Base-by-base conservation (phyloP, 2,113 vertebrate genomes). In the Semnornis frantzii region DNA sequence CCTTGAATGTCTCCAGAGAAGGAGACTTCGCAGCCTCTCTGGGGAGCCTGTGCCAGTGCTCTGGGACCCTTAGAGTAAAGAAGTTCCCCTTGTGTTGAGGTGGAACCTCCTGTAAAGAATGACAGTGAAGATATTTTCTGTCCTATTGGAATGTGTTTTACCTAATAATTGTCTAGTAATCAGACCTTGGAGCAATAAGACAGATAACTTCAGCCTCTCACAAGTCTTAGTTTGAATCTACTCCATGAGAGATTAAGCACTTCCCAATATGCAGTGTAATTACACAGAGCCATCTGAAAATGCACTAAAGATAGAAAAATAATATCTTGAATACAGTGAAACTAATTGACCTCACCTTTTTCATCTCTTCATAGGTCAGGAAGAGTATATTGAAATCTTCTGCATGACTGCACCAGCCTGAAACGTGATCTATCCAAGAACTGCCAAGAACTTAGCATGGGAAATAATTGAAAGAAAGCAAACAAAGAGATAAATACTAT, bases 291-390 rank as follows among this genome's bases (percentile, higher is more conserved):
- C 12, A 5, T 44, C 50, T 59, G 75, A 54, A 80, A 85, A 63
- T 59, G 20, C 14, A 16, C 28, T 54, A 9, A 8, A 2, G 7
- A 70, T 6, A 37, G 63, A 16, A 80, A 59, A 5, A 64, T 4
- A 39, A 5, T 39, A 31, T 48, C 8, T 58, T 39, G 15, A 59
- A 59, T 55, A 52, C 6, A 58, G 21, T 28, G 31, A 33, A 28
- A 48, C 8, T 44, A 25, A 39, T 9, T n/a, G 54, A 14, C 39
- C 90, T 96, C 92, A 98, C 97, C 97, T 97, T 98, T 71, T 97
- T 97, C 97, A 98, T 97, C 24, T 98, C 97, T 85, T 98, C 97
- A 59, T 97, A 98, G 30, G 92, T 97, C 44, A 98, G 73, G 81
- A 98, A 98, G 28, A 98, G 91, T 73, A 98, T 97, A 76, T 96